phyloP scores from a whole-genome alignment of 1,140 invertebrate genomes.

The Cotesia glomerata region DNA sequence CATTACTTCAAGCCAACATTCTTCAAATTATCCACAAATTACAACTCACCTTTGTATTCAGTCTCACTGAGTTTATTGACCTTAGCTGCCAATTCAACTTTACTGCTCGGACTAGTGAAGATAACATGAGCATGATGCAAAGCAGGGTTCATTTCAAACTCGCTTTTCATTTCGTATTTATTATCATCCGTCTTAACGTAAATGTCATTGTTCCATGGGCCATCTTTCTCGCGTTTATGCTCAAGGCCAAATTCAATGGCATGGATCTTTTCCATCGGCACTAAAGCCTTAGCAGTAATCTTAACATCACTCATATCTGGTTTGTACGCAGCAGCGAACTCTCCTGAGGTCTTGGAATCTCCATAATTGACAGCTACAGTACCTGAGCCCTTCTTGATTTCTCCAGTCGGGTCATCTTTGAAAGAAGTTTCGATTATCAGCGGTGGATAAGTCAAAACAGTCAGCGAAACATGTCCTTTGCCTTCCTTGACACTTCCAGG shows the following conservation, averaged over 20 bases:
- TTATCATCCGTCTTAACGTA: constrained; percentile 59
- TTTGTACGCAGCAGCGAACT: constrained; percentile 35
- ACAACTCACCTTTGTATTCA: constrained; percentile 63
- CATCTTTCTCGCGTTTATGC: constrained; percentile 62
- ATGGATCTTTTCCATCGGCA: constrained; percentile 64
- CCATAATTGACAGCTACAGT: constrained; percentile 41
- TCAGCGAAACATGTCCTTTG: constrained; percentile 21
- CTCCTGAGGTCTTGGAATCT: constrained; percentile 37
- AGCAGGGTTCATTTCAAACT: constrained; percentile 48
- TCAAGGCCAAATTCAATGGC: constrained; percentile 64
- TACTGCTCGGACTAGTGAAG: constrained; percentile 58
- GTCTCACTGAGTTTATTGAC: constrained; percentile 63
- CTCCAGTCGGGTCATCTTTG: constrained; percentile 54
- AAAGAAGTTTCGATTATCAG: constrained; percentile 50
- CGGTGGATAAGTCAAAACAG: constrained; percentile 25
- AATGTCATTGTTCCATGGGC: constrained; percentile 56
- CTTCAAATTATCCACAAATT: background rate
- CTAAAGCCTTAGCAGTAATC: constrained; percentile 39
- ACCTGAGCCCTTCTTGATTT: constrained; percentile 46
- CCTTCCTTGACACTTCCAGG: constrained; percentile 22
- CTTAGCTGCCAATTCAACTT: constrained; percentile 64
- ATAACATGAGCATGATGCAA: constrained; percentile 53
- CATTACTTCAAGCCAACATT: no score
- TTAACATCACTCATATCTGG: constrained; percentile 34
- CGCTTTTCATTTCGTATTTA: constrained; percentile 61